Evolutionary conservation across 1,140 invertebrate species (phyloP), one percentile per base, ranked within the genome.

Genomic region (Ostrea edulis): DNA sequence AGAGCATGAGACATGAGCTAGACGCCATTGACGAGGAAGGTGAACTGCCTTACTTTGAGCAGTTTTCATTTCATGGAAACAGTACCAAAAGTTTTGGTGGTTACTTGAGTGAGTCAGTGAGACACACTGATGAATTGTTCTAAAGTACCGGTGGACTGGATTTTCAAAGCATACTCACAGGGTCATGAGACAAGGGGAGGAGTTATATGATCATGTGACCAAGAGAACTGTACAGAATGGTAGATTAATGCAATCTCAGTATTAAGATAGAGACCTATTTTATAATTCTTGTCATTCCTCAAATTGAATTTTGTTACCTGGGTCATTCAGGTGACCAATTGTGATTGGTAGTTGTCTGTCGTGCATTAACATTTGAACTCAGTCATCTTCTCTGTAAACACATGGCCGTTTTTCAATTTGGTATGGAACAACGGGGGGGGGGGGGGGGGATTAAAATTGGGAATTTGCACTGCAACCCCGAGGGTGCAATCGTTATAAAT

Each of bases 1-100:
- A 86, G 14, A 85, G 86, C 65, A 89, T 81, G 54, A 86, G 89
- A 53, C 84, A 85, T 22, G 89, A 91, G 96, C 94, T 97, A 2
- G 96, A 96, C 91, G 96, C 96, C 55, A 97, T 97, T 88, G 95
- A 95, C 8, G 97, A 97, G 93, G 97, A 97, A 92, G 95, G 96
- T 85, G 96, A 97, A 92, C 90, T 95, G 86, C 96, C 96, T 4
- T 96, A 97, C 93, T 97, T 97, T 94, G 96, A 96, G 68, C 97
- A 97, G 92, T 97, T 97, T 93, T 97, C 97, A n/a, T 97, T 97
- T 94, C 97, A 96, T 89, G 92, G 93, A 17, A 77, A 77, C 68
- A 92, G 92, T 51, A 90, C 93, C 53, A 89, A 89, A 62, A 92
- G 90, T n/a, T 92, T 90, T 86, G 93, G 92, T n/a, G 92, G 91